phyloP scores from a whole-genome alignment of 2,888 invertebrate species.

The Ryuthela nishihirai region DNA sequence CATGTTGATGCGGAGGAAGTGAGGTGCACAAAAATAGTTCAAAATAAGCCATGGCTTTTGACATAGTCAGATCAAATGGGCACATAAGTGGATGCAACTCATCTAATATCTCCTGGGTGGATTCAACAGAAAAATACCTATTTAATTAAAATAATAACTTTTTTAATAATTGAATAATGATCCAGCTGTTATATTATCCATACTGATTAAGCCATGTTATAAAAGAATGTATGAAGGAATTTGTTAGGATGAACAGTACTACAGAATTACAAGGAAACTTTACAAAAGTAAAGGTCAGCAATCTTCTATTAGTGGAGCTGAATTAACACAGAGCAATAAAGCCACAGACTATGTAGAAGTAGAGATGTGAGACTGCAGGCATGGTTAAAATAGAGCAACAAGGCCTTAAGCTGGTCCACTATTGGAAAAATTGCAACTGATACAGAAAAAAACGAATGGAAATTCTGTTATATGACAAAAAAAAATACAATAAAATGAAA shows the following conservation, averaged over 20 bases:
- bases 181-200: no score
- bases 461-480: no score
- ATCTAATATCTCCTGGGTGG: slow-evolving; percentile 80
- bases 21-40: slow-evolving; percentile 72
- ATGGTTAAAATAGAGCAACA: no score
- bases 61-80: slow-evolving; percentile 62
- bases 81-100: slow-evolving; percentile 75
- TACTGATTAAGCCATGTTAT: neutral
- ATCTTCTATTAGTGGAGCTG: neutral
- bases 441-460: no score
- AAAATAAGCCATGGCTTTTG: slow-evolving; percentile 59
- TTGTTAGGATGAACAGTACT: neutral
- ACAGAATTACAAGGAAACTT: neutral
- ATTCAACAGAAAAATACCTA: slow-evolving; percentile 67
- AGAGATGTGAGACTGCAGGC: no score
- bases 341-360: no score
- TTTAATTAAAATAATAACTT: no score
- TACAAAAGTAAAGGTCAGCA: neutral
- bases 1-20: slow-evolving; percentile 61
- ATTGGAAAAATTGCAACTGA: no score
- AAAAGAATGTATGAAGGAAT: neutral
- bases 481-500: no score
- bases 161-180: no score
- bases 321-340: no score
- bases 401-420: no score